Evolutionary conservation across 1,140 invertebrate genomes (phyloP).

Genomic region (Plectrocnemia conspersa): DNA sequence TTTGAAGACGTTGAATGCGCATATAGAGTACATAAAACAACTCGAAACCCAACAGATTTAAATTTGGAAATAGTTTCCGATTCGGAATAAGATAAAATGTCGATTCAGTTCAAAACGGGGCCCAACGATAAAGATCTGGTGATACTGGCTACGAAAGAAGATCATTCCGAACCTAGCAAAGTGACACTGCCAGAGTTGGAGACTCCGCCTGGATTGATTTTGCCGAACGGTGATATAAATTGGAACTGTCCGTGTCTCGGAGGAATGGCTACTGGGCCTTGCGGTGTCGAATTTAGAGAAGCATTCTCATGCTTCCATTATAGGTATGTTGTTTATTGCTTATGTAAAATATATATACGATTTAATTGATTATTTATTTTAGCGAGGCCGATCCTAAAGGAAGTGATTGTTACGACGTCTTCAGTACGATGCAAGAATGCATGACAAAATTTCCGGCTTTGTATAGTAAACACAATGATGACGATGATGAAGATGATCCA

Average conservation of each 20-base stretch:
- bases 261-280: conserved; percentile 92
- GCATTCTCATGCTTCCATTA: conserved; percentile 96
- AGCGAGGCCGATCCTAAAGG: conserved; percentile 72
- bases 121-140: conserved; percentile 74
- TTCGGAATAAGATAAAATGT: conserved; percentile 42
- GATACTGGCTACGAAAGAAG: conserved; percentile 78
- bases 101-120: conserved; percentile 46
- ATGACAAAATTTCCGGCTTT: conserved; percentile 84
- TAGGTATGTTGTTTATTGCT: too few relatives aligned
- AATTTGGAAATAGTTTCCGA: neutral
- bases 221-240: conserved; percentile 88
- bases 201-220: conserved; percentile 72
- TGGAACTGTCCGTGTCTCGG: conserved; percentile 96
- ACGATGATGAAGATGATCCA: conserved; percentile 51
- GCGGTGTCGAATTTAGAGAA: conserved; percentile 85
- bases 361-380: conserved; percentile 29
- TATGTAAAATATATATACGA: neutral
- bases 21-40: conserved; percentile 54
- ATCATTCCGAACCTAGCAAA: conserved; percentile 66
- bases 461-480: conserved; percentile 64
- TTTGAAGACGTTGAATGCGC: conserved; percentile 53
- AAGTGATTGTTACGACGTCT: conserved; percentile 85
- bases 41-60: conserved; percentile 34
- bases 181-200: conserved; percentile 69
- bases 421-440: conserved; percentile 89